Base-by-base conservation (phyloP, 2,888 invertebrate species). In the Trissolcus japonicus region DNA sequence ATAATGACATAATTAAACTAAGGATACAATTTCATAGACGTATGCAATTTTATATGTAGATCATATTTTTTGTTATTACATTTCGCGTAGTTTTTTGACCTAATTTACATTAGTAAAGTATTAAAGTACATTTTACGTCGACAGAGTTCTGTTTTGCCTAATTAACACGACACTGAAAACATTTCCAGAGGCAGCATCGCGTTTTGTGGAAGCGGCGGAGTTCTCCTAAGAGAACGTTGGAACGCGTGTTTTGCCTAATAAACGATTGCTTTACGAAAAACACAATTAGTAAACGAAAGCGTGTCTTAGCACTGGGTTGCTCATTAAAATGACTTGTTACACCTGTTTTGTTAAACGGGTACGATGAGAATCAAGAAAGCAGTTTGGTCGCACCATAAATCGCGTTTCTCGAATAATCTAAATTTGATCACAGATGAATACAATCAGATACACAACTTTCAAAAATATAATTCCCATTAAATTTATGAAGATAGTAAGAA, bases 251-350 rank as follows among this genome's bases (percentile, higher is more conserved):
- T 57, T 59, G 43, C 40, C 62, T 67, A 74, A 74, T 74, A 61
- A 66, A 74, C 73, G 67, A 56, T 59, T 29, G 61, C 57, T 68
- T 74, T 74, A 50, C 62, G 74, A 62, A 67, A 74, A 74, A 74
- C 57, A 35, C 50, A 68, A 62, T 74, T 67, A 67, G 50, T 48
- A 50, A 62, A 56, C 48, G 48, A 29, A 74, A 67, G 61, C 61
- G 56, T 74, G 65, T 35, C 35, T 35, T 35, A 35, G 11, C 35
- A 60, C 66, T 4, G 54, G 59, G 51, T 48, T 50, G 29, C 46
- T 60, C 55, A 51, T 66, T 74, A 50, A 60, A 67, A 61, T 69
- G 35, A 35, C 35, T 35, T 35, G 35, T 35, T 35, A 35, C 35
- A 35, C 0, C 35, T 35, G 35, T 35, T 35, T 35, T 11, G 35